Percentiles rank a stretch among this genome's conserved stretches.
These are phyloP conservation scores for Campodea augens DNA, from an alignment of 1,140 invertebrate genomes.

Conservation along the genomic window DNA sequence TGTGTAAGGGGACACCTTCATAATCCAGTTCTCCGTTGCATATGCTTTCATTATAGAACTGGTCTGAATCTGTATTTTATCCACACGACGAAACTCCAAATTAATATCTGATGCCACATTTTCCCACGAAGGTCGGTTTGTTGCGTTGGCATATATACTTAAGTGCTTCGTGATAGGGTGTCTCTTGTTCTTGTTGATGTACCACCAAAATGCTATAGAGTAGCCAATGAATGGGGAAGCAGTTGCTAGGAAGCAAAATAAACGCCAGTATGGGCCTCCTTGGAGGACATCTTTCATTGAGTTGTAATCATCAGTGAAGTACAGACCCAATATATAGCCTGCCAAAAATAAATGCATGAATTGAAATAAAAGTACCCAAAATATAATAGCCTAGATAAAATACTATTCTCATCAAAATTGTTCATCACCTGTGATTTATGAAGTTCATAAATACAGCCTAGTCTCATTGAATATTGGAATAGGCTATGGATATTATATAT, in stretches of 20 bases:
- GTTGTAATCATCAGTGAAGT: neutral
- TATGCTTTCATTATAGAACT: constrained; percentile 47
- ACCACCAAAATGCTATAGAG: constrained; percentile 33
- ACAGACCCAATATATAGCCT: constrained; percentile 12
- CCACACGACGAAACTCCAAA: constrained; percentile 50
- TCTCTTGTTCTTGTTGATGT: constrained; percentile 37
- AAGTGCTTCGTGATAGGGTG: constrained; percentile 57
- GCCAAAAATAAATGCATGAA: too few relatives aligned
- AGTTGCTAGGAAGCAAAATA: constrained; percentile 9
- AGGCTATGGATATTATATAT: too few relatives aligned
- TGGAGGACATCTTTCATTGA: neutral
- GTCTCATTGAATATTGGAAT: too few relatives aligned
- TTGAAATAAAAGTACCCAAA: too few relatives aligned
- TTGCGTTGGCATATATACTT: constrained; percentile 35
- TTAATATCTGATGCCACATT: constrained; percentile 51
- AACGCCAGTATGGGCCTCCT: constrained; percentile 1
- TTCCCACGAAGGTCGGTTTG: constrained; percentile 33
- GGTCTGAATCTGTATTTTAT: constrained; percentile 50
- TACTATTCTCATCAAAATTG: too few relatives aligned
- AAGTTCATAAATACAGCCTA: too few relatives aligned
- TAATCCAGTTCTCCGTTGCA: constrained; percentile 73
- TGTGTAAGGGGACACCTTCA: constrained; percentile 58
- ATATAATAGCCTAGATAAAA: too few relatives aligned
- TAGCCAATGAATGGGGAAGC: constrained; percentile 14
- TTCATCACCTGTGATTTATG: too few relatives aligned